These are phyloP conservation scores for Lepidocyrtinus sp. DNA, from an alignment of 2,888 invertebrate genomes.

Conservation along the genomic window DNA sequence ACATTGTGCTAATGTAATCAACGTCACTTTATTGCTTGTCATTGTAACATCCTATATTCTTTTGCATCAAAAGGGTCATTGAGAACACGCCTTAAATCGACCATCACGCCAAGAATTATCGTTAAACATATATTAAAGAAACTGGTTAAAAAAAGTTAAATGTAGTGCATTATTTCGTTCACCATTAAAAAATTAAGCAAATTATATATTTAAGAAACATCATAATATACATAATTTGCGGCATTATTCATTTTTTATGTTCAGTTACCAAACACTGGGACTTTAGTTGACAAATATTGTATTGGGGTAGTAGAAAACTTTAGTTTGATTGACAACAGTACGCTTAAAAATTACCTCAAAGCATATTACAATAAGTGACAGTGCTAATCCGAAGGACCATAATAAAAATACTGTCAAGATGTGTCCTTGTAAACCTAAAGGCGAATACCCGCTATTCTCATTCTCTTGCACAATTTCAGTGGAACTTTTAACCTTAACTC, in stretches of 20 bases:
- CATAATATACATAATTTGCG: not conserved
- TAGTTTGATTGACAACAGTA: not conserved
- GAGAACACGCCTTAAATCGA: too few relatives aligned
- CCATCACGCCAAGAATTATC: not conserved
- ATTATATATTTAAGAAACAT: too few relatives aligned
- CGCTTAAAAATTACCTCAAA: not conserved
- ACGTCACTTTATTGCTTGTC: too few relatives aligned
- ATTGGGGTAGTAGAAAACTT: not conserved
- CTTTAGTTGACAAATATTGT: too few relatives aligned
- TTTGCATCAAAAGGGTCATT: too few relatives aligned
- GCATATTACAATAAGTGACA: not conserved
- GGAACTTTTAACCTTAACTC: constrained; percentile 17
- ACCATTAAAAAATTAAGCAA: not conserved
- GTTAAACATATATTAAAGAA: not conserved
- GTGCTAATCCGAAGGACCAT: not conserved
- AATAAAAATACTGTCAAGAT: constrained; percentile 6
- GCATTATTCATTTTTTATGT: not conserved
- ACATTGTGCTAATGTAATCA: too few relatives aligned
- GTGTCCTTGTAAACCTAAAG: not conserved
- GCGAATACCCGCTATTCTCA: not conserved
- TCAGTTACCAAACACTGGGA: too few relatives aligned
- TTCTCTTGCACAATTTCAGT: not conserved
- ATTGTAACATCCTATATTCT: too few relatives aligned
- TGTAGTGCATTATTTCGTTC: not conserved
- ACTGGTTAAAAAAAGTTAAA: not conserved